phyloP scores from a whole-genome alignment of 2,888 invertebrate genomes.

The Ectemnius continuus region DNA sequence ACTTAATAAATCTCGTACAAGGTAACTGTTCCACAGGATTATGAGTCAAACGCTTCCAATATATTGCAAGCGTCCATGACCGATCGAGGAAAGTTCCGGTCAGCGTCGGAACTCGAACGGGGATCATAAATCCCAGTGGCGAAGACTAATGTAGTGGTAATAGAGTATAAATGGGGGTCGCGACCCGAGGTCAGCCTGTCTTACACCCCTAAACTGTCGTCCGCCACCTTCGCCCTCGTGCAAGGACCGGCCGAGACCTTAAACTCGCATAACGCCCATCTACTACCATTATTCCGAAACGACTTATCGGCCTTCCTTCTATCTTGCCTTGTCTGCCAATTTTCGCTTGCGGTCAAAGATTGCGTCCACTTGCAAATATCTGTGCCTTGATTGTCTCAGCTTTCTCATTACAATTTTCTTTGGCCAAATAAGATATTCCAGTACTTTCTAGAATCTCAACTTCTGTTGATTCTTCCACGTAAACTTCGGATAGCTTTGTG shows the following conservation, averaged over 20 bases:
- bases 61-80: conserved; percentile 25
- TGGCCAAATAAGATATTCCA: too few relatives aligned
- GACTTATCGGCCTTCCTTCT: conserved; percentile 57
- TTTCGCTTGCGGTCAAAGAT: conserved; percentile 36
- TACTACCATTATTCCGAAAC: conserved; percentile 62
- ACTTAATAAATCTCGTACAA: too few relatives aligned
- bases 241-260: conserved; percentile 74
- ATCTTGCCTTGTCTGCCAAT: conserved; percentile 23
- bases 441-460: too few relatives aligned
- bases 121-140: conserved; percentile 75
- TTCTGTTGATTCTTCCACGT: too few relatives aligned
- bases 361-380: neutral
- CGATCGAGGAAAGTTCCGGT: conserved; percentile 69
- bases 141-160: conserved; percentile 78
- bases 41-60: too few relatives aligned
- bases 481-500: too few relatives aligned
- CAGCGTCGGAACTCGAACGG: conserved; percentile 68
- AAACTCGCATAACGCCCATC: conserved; percentile 69
- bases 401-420: too few relatives aligned
- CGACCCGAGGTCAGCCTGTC: conserved; percentile 76
- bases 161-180: conserved; percentile 78
- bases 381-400: neutral
- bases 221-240: conserved; percentile 72
- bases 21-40: too few relatives aligned
- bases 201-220: conserved; percentile 77